phyloP scores from a whole-genome alignment of 2,113 vertebrate genomes.

The Sebastes fasciatus region DNA sequence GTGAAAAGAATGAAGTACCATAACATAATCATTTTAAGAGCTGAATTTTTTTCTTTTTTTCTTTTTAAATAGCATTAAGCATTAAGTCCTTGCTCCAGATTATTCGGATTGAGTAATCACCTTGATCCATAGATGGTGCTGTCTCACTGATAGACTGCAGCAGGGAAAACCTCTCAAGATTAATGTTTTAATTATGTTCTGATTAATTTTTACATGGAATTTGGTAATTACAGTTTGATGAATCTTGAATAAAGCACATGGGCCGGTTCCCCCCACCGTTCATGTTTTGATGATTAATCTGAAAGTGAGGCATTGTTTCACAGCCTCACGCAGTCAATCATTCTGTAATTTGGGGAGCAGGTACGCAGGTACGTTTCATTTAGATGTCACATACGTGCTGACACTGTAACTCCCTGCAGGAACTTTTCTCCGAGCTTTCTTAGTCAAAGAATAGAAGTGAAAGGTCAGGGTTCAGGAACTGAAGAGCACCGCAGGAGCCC shows the following conservation, averaged over 20 bases:
- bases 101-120: background rate
- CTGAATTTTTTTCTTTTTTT: background rate
- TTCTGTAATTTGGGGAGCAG: background rate
- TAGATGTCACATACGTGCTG: background rate
- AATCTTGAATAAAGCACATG: slow-evolving; percentile 56
- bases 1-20: background rate
- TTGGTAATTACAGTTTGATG: slow-evolving; percentile 67
- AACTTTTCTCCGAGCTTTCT: too few species aligned
- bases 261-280: slow-evolving; percentile 23
- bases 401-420: background rate
- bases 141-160: slow-evolving; percentile 32
- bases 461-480: background rate
- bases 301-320: slow-evolving; percentile 18
- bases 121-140: slow-evolving; percentile 41
- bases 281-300: slow-evolving; percentile 52
- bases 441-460: background rate
- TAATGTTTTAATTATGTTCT: slow-evolving; percentile 67
- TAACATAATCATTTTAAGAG: background rate
- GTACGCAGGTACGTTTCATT: background rate
- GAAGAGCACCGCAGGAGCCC: background rate
- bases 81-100: background rate
- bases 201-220: slow-evolving; percentile 59
- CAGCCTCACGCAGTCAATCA: slow-evolving; percentile 13
- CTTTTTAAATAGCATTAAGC: too few species aligned
- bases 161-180: slow-evolving; percentile 46